Conservation (phyloP, 1,140 invertebrate species). For the Leptinotarsa lineolata region DNA sequence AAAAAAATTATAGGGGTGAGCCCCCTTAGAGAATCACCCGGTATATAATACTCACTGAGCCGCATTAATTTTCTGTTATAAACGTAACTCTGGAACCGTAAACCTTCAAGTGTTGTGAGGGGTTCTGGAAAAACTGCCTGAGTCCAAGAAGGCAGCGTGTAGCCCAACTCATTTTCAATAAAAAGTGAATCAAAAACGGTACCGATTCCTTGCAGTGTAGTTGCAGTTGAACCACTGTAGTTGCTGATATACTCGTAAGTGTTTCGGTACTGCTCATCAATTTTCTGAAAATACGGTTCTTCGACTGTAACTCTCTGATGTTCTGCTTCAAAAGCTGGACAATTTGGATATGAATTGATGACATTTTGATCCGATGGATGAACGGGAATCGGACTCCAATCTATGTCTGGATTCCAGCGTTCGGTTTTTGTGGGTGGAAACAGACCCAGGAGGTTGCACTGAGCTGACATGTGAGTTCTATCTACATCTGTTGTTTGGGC, state of each 20-base stretch:
- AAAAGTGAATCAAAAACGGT: not conserved
- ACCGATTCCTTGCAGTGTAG: not conserved
- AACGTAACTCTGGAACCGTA: not conserved
- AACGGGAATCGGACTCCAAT: conserved; percentile 62
- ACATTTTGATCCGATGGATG: conserved; percentile 10
- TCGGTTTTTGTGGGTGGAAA: conserved; percentile 59
- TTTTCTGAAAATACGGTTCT: not conserved
- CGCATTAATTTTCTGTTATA: not conserved
- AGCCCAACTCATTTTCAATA: conserved; percentile 1
- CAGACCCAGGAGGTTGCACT: conserved; percentile 59
- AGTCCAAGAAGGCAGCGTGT: not conserved
- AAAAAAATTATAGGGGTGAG: no score
- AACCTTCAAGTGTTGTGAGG: not conserved
- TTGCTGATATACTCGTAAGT: conserved; percentile 5
- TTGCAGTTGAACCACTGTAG: not conserved
- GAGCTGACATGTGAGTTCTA: conserved; percentile 62
- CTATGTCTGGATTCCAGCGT: conserved; percentile 57
- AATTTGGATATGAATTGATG: not conserved
- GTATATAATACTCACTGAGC: conserved; percentile 3
- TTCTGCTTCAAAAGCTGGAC: not conserved
- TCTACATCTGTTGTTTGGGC: conserved; percentile 52
- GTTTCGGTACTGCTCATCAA: not conserved
- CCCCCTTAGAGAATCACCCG: no score
- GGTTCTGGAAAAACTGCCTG: conserved; percentile 10
- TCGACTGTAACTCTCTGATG: not conserved